phyloP scores from a whole-genome alignment of 2,113 vertebrate species.

The Pachycephala philippinensis region DNA sequence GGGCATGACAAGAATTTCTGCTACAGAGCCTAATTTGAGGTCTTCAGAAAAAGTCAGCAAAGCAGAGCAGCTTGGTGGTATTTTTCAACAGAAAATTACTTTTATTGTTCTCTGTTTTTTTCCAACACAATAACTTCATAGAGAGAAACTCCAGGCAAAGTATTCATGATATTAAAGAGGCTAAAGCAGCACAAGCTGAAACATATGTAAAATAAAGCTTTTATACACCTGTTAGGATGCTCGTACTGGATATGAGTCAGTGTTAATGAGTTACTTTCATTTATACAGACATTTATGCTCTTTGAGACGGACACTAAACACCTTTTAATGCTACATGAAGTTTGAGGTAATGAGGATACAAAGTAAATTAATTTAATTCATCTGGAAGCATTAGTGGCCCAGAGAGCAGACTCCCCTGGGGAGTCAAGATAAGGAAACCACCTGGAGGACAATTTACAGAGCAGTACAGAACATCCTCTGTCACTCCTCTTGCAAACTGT shows the following conservation, averaged over 20 bases:
- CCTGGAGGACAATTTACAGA: neutral
- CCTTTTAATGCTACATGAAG: neutral
- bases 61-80: neutral
- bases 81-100: neutral
- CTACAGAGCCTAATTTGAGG: neutral
- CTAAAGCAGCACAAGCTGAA: neutral
- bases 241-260: neutral
- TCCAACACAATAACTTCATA: neutral
- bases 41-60: neutral
- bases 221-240: neutral
- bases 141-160: neutral
- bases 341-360: neutral
- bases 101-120: neutral
- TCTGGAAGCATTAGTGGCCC: neutral
- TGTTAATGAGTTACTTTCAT: neutral
- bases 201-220: neutral
- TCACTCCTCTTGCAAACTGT: neutral
- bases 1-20: neutral
- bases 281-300: neutral
- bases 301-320: neutral
- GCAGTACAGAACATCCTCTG: neutral
- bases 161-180: neutral
- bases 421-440: neutral
- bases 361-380: neutral
- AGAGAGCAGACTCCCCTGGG: neutral